Percentiles rank a stretch among this genome's conserved stretches.
Conservation (phyloP, 2,113 vertebrate genomes). For the Myanophis thanlyinensis region DNA sequence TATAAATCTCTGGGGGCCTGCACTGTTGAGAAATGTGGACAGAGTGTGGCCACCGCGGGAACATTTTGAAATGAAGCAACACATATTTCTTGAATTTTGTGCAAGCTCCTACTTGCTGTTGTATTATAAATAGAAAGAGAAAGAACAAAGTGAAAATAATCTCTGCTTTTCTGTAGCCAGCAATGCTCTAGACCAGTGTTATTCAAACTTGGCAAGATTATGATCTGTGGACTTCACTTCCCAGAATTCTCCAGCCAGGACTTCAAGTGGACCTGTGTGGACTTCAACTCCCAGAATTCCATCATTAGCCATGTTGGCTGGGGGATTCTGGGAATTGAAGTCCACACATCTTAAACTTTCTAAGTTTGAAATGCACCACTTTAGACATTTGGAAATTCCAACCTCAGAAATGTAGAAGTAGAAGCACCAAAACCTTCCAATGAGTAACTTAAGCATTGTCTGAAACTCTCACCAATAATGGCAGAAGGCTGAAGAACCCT, state of each 20-base stretch:
- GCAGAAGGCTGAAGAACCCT: conserved; percentile 86
- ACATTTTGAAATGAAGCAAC: background rate
- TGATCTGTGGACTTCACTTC: background rate
- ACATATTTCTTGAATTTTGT: background rate
- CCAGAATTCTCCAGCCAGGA: background rate
- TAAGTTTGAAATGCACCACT: background rate
- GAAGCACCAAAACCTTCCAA: accelerated
- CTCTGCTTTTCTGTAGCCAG: background rate
- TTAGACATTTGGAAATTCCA: background rate
- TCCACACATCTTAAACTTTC: background rate
- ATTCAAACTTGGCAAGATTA: background rate
- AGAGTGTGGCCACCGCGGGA: background rate
- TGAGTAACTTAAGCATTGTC: background rate
- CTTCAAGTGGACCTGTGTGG: background rate
- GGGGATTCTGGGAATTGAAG: background rate
- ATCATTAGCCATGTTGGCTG: background rate
- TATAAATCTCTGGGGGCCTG: background rate
- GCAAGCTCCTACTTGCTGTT: background rate
- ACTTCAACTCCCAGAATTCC: background rate
- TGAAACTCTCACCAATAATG: conserved; percentile 83
- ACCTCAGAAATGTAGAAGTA: background rate
- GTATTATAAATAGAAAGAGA: background rate
- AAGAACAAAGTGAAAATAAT: background rate
- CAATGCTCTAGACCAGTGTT: background rate
- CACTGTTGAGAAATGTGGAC: background rate